Percentiles rank a stretch among this genome's conserved stretches.
These are phyloP conservation scores for Corella eumyota DNA, from an alignment of 23 tunicate species.

Conservation along the genomic window DNA sequence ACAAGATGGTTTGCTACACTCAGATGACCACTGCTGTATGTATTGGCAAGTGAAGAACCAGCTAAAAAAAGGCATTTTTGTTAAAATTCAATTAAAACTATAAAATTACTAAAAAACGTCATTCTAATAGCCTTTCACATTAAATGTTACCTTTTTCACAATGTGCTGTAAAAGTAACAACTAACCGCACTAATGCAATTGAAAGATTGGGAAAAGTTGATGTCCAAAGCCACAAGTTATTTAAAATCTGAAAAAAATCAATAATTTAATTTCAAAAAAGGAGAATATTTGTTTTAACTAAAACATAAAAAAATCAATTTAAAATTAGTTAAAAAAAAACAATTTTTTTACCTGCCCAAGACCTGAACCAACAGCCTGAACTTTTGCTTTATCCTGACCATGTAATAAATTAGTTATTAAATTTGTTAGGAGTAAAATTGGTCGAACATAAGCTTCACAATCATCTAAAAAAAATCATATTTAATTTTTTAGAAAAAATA, in stretches of 20 bases:
- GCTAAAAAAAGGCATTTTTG: too few species aligned
- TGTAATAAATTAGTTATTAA: slow-evolving; percentile 33
- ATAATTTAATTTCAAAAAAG: background rate
- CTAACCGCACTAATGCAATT: slow-evolving; percentile 9
- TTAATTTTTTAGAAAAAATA: background rate
- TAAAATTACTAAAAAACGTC: too few species aligned
- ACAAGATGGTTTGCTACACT: slow-evolving; percentile 26
- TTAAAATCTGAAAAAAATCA: slow-evolving; percentile 11
- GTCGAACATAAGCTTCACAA: slow-evolving; percentile 13
- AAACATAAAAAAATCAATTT: slow-evolving; percentile 3
- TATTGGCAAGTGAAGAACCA: background rate
- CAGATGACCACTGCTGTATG: slow-evolving; percentile 14
- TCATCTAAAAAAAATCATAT: slow-evolving; percentile 12
- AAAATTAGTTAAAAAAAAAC: background rate
- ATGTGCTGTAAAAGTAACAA: slow-evolving; percentile 30
- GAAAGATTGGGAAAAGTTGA: slow-evolving; percentile 5
- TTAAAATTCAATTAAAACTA: too few species aligned
- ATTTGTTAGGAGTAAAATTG: slow-evolving; percentile 14
- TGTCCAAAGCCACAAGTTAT: slow-evolving; percentile 44
- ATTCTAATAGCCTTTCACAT: too few species aligned
- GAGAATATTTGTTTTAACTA: background rate
- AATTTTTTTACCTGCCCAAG: slow-evolving; percentile 28
- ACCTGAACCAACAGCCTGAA: slow-evolving; percentile 22
- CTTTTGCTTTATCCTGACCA: slow-evolving; percentile 9
- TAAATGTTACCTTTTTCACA: slow-evolving; percentile 43